Base-by-base conservation (phyloP, 2,888 invertebrate species). In the Ophraella communa region DNA sequence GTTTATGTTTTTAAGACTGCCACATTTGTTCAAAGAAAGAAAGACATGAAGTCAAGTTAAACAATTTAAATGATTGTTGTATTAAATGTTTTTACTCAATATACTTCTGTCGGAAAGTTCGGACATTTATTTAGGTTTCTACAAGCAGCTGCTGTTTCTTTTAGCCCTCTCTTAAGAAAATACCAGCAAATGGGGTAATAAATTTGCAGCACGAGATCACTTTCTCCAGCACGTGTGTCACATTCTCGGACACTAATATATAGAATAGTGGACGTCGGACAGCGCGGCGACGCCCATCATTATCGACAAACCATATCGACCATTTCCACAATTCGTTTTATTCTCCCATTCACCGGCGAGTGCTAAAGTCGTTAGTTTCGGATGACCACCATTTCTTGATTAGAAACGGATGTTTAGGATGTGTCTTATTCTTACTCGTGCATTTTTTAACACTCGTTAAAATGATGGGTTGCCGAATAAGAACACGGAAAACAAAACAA, bases 361-460 rank as follows among this genome's bases (percentile, higher is more conserved):
- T 54, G 65, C 62, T 67, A 64, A 67, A 69, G 68, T 71, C 66
- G 69, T 73, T 72, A 72, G 73, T 73, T 69, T 64, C 72, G 73
- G 73, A 71, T 69, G 73, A 73, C 71, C 73, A 67, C 64, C 62
- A 45, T 60, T 65, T 56, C 64, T 53, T 62, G 68, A 68, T 68
- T 66, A 60, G 64, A 64, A 68, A 54, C 64, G 68, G 66, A 68
- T 68, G 64, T 62, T 66, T 53, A 14, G 17, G 39, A 39, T 39
- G 14, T 17, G 39, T 17, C 39, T 39, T 17, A 39, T 39, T 39
- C 39, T 39, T 39, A 39, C 39, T 39, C 14, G 39, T 14, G 17
- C 14, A 39, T 7, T 35, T 39, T 39, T 39, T 39, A 17, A 7
- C 5, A 39, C n/a, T 14, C 35, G 11, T 35, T 35, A 35, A 35